Base-by-base conservation (phyloP, 2,888 invertebrate genomes). In the Drosophila pseudotalamancana region DNA sequence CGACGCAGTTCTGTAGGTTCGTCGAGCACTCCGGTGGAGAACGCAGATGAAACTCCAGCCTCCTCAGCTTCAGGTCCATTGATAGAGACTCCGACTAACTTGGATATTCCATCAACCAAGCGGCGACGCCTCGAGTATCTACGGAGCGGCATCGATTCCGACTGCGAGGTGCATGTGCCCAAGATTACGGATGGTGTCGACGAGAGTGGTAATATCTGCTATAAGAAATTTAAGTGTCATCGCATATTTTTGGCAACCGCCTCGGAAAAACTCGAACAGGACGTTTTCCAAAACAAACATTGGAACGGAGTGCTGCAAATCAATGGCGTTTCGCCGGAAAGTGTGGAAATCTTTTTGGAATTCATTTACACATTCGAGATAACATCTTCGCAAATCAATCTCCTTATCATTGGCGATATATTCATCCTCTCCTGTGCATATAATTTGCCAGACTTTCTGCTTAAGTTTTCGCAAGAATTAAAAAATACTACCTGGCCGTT, bases 261-360 rank as follows among this genome's bases (percentile, higher is more conserved):
- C 1, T 79, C 77, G 1, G 69, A 68, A 5, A 77, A 75, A 23
- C 63, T 79, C 4, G 77, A 80, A 4, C 54, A 64, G 39, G 79
- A 80, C 29, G 50, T 77, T 9, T 75, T 72, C 12, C 54, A 75
- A 9, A 79, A 77, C 11, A 55, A 39, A 1, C 51, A 70, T 6
- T 79, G 75, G 70, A 79, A 79, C 42, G 81, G 81, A 0, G 60
- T 81, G 3, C 60, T 79, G 1, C 75, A 75, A 45, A 81, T 79
- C 4, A 72, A 72, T 45, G 75, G 78, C 2, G 75, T 81, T 1
- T 75, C 75, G 0, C 61, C 72, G 3, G 68, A 81, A 8, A 75
- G 78, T 39, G 81, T 77, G 1, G 72, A 75, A 53, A 62, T 79
- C 5, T 79, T 80, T 12, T 48, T 79, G 3, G 79, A 79, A 54